Base-by-base conservation (phyloP, 2,797 vertebrate species). In the Lycodopsis pacificus region DNA sequence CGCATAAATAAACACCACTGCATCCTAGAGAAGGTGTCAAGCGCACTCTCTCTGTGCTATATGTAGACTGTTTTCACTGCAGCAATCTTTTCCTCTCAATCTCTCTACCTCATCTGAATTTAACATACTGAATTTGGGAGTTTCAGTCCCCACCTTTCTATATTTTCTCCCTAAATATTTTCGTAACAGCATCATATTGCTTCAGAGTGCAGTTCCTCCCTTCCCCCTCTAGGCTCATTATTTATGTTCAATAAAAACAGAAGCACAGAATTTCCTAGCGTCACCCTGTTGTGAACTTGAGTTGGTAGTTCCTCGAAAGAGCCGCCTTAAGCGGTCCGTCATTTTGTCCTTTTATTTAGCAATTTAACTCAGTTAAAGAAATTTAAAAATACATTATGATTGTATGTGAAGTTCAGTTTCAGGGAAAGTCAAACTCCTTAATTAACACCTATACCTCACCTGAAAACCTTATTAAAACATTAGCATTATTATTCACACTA, bases 1-100 rank as follows among this genome's bases (percentile, higher is more conserved):
- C 22, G 14, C 65, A 17, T 51, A 40, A 79, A 79, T 65, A 77
- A 79, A 71, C 40, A 65, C 10, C 6, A 5, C 53, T 53, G 65
- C 48, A 22, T 62, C 51, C 63, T 54, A 42, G 42, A 64, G 48
- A 32, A 42, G 6, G 36, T 59, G 44, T 65, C 53, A 65, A 40
- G 30, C 61, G 27, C 22, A 38, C 10, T 8, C 2, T 30, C 27
- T 58, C 72, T 30, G 44, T 69, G 46, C 17, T 56, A 36, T 49
- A 65, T 44, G 13, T 20, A 19, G 19, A 27, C 25, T 70, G 34
- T 34, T 22, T 48, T 64, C 44, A 12, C 3, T 9, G 3, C 7
- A 68, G 20, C 36, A 40, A n/a, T 58, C 34, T 65, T 25, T 61
- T 36, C 5, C 12, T 13, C 36, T 34, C 2, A 65, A 57, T 48